Base-by-base conservation (phyloP, 2,888 invertebrate species). In the Ecliptopera silaceata region DNA sequence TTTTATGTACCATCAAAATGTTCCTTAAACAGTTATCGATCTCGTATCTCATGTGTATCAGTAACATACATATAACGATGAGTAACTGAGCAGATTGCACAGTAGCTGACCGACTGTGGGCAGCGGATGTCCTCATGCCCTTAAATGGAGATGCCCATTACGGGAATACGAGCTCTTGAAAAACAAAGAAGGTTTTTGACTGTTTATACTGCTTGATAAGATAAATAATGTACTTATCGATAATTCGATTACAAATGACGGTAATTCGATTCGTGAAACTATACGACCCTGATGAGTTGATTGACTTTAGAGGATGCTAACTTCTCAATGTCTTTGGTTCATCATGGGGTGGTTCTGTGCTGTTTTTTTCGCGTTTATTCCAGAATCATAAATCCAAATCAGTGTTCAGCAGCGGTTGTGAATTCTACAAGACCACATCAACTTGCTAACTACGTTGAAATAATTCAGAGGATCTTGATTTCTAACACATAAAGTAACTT, bases 71-170 rank as follows among this genome's bases (percentile, higher is more conserved):
- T 43, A 41, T 43, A 41, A 53, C 26, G 39, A 58, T 45, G 36
- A 48, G 26, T 15, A 20, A 26, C 34, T 26, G 32, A 47, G 49
- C 54, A 59, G 59, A 54, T 54, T 50, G 53, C 20, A 20, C 41
- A 29, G 59, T 47, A 43, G 49, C 49, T 34, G 39, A 22, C 34
- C 4, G 44, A 38, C 34, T 17, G 58, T 59, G 59, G 59, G 59
- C 46, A 59, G 59, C 36, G 41, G 46, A 41, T 59, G 46, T 54
- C 42, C 50, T 17, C 38, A 50, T 59, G 32, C 13, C 59, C 50
- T 32, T 54, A 55, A 26, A 50, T 10, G 58, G 53, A 20, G n/a
- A 50, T 20, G 46, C 59, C 59, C 54, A 55, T 46, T 34, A 17
- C 49, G 17, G 22, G 26, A 42, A 17, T 26, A 41, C 15, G 44